Evolutionary conservation across 2,888 invertebrate genomes (phyloP), one percentile per base, ranked within the genome.

Genomic region (Liopterus haemorrhoidalis): DNA sequence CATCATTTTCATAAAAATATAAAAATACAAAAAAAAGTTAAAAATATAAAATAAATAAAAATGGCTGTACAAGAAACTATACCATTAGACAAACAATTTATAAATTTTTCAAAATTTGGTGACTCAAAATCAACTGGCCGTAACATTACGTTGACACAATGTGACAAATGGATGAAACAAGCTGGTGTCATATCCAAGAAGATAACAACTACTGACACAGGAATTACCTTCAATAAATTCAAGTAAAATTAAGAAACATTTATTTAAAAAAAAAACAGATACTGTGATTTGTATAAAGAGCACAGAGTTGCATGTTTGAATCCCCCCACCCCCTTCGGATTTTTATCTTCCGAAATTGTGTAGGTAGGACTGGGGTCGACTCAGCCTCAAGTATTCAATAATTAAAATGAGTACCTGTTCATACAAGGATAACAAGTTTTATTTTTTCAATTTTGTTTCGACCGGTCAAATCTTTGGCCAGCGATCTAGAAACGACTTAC

Each of bases 91-190:
- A 80, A 81, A 44, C 78, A 78, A 45, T 90, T 90, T 65, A 81
- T 80, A 60, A 77, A 81, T 2, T 92, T 90, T 65, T 82, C 86
- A 5, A 88, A 88, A 69, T 92, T 91, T 63, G 91, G 91, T 1
- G 90, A 91, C 63, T 74, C 76, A 2, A 89, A 89, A 65, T 83
- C 87, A 11, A 89, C 89, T 61, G 91, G 91, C 0, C 88, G 84
- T 65, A 73, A 77, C 30, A 86, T 92, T 51, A 89, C 89, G 0
- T 72, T 92, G n/a, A 86, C 86, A 6, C 89, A 92, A 66, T 85
- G 87, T 60, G 92, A 92, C 67, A 92, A 91, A 69, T 92, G 92
- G 92, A 85, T 92, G 82, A 91, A 90, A 60, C 92, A 92, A 63
- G 90, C 91, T 0, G 85, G 80, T 59, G 80, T 84, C 12, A 70